Base-by-base conservation (phyloP, 2,888 invertebrate species). In the Busseola fusca region DNA sequence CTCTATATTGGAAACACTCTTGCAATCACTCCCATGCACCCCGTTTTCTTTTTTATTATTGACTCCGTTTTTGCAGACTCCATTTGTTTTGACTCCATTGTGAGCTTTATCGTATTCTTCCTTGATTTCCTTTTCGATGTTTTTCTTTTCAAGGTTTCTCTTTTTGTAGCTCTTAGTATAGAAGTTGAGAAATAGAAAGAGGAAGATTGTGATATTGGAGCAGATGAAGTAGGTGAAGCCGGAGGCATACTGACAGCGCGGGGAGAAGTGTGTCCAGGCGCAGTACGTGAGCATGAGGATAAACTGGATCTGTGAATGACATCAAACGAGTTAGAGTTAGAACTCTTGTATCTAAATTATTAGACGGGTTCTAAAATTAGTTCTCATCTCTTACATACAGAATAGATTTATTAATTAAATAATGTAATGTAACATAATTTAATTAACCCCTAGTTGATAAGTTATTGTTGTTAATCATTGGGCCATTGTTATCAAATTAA, bases 141-240 rank as follows among this genome's bases (percentile, higher is more conserved):
- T 90, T 76, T 90, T 92, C 76, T 84, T 92, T 60, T 89, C 90
- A 0, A 85, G 80, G 42, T 86, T 90, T 78, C 90, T 92, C 72
- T 84, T 92, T 77, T 93, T 94, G 89, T 97, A 97, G 76, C 96
- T 96, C 73, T 96, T 96, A 0, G 96, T 88, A 88, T 97, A 97
- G 89, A 97, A 97, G 82, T 97, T 96, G 57, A 96, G 95, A 87
- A 97, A 97, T 52, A 97, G 94, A 81, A 97, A 96, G 0, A 97
- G 93, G 86, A 97, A 97, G 42, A 97, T 93, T 0, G 92, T 89
- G 0, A 97, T 95, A 87, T 97, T 97, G 21, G 96, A 89, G 3
- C 94, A 92, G 91, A 91, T 95, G 78, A 95, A 95, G 84, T 95
- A 95, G 0, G 97, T 96, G 74, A 97, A 93, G 0, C 95, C 92